Percentiles rank a stretch among this genome's conserved stretches.
phyloP scores from a whole-genome alignment of 2,797 vertebrate genomes.

The Paguma larvata region DNA sequence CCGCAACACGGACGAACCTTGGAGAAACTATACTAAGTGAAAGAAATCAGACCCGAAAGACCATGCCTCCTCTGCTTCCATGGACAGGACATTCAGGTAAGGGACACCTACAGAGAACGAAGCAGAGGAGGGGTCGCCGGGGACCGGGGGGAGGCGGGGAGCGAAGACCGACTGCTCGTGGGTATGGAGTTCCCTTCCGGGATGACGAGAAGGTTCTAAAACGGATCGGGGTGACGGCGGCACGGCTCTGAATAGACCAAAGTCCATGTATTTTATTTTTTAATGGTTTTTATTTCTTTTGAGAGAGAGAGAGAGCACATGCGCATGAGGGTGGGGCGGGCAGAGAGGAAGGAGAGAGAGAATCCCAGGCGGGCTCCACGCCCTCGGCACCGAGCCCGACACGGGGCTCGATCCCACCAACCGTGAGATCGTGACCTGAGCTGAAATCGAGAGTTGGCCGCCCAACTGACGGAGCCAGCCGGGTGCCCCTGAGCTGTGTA shows the following conservation, averaged over 20 bases:
- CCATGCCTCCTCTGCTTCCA: not conserved
- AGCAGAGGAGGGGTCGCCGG: not conserved
- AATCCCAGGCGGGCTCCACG: not conserved
- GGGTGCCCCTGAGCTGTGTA: not conserved
- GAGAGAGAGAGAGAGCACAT: not conserved
- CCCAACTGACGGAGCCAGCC: not conserved
- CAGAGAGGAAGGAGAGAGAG: not conserved
- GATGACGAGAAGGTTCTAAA: not conserved
- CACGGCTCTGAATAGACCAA: not conserved
- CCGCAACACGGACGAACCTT: not conserved
- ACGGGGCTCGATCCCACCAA: not conserved
- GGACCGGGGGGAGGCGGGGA: rapidly evolving
- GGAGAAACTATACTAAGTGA: not conserved
- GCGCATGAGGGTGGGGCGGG: not conserved
- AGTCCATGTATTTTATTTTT: not conserved
- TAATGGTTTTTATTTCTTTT: not conserved
- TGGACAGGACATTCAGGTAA: not conserved
- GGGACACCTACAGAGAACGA: not conserved
- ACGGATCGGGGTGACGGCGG: not conserved
- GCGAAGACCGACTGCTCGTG: not conserved
- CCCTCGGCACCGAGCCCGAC: not conserved
- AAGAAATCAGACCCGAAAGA: not conserved
- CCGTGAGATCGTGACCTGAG: not conserved
- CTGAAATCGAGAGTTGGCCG: not conserved
- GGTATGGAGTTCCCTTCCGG: not conserved